Conservation (phyloP, 1,140 invertebrate genomes). For the Drosophila lini region DNA sequence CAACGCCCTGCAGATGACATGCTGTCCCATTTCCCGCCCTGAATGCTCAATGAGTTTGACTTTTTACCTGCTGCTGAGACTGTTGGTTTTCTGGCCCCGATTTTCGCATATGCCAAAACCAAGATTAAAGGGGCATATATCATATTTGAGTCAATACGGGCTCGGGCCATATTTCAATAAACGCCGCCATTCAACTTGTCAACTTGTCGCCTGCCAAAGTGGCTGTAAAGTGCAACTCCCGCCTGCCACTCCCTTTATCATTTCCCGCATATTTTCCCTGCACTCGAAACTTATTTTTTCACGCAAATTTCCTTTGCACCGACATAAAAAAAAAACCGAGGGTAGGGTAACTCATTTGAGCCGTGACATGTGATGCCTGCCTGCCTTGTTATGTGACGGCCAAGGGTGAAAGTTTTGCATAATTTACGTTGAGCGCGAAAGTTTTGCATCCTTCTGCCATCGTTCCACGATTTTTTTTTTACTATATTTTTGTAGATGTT, state of each 20-base stretch:
- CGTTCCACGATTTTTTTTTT: conserved; percentile 14
- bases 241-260: conserved; percentile 9
- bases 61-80: conserved; percentile 28
- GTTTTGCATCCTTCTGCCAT: conserved; percentile 38
- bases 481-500: conserved; percentile 1
- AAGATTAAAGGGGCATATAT: conserved; percentile 43
- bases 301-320: conserved; percentile 38
- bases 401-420: conserved; percentile 72
- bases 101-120: conserved; percentile 8
- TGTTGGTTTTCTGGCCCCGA: conserved; percentile 16
- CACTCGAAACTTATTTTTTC: conserved; percentile 56
- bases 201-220: conserved; percentile 63
- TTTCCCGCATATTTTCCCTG: conserved; percentile 43
- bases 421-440: conserved; percentile 69
- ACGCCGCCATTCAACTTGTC: conserved; percentile 48
- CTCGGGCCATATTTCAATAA: conserved; percentile 64
- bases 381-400: conserved; percentile 61
- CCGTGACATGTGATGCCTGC: conserved; percentile 62
- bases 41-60: conserved; percentile 49
- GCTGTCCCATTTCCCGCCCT: conserved; percentile 15
- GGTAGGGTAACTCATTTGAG: conserved; percentile 65
- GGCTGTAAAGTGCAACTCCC: conserved; percentile 59
- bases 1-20: conserved; percentile 47
- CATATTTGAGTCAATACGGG: conserved; percentile 41
- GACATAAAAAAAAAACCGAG: conserved; percentile 27